These are phyloP conservation scores for Panthera tigris DNA, from an alignment of 2,113 vertebrate species.

Conservation along the genomic window DNA sequence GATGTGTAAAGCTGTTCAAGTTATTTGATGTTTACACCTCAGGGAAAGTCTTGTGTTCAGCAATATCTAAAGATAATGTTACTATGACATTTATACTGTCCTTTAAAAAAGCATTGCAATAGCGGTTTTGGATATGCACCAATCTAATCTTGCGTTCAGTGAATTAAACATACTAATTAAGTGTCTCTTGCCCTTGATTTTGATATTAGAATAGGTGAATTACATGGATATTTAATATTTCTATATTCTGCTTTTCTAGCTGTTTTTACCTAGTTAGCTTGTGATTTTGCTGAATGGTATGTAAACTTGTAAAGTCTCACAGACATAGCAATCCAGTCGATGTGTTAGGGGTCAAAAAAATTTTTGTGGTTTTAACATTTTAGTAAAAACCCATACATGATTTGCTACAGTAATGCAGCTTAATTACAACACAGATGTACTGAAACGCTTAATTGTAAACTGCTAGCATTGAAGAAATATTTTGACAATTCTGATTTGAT, in stretches of 20 bases:
- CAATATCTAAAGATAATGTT: constrained; percentile 90
- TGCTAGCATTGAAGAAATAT: constrained; percentile 68
- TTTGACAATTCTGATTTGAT: constrained; percentile 72
- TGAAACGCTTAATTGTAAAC: constrained; percentile 66
- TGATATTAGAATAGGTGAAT: constrained; percentile 84
- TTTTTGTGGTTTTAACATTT: constrained; percentile 61
- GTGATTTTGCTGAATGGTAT: constrained; percentile 83
- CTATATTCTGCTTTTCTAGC: constrained; percentile 86
- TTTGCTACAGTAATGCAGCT: constrained; percentile 64
- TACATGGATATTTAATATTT: constrained; percentile 83
- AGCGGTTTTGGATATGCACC: constrained; percentile 87
- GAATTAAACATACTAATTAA: constrained; percentile 85
- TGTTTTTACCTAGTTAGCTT: constrained; percentile 85
- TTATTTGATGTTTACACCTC: constrained; percentile 93
- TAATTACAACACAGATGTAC: constrained; percentile 64
- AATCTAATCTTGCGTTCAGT: constrained; percentile 85
- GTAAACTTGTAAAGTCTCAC: constrained; percentile 85
- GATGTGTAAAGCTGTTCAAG: constrained; percentile 93
- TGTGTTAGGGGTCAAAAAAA: constrained; percentile 64
- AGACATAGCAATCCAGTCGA: constrained; percentile 55
- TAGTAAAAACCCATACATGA: constrained; percentile 58
- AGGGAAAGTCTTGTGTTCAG: constrained; percentile 92
- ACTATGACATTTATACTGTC: constrained; percentile 87
- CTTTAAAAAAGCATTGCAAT: constrained; percentile 85
- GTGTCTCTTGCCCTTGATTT: constrained; percentile 84